phyloP scores from a whole-genome alignment of 2,888 invertebrate species.

The Tinea semifulvella region DNA sequence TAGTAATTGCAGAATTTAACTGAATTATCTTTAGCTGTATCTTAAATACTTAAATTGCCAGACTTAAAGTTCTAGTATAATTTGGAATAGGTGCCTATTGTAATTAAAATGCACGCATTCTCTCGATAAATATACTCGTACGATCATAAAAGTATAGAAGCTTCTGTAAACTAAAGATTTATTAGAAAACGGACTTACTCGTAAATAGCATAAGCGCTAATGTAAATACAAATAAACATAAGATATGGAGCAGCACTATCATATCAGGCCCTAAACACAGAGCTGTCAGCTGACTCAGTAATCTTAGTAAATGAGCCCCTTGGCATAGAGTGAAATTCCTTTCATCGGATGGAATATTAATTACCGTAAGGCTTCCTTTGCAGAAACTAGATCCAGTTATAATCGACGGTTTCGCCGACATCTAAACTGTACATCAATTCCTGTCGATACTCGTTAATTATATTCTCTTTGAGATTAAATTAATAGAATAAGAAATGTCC shows the following conservation, averaged over 20 bases:
- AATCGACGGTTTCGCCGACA: conserved; percentile 13
- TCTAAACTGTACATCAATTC: conserved; percentile 11
- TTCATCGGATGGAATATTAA: conserved; percentile 16
- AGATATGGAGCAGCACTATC: background rate
- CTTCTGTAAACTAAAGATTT: conserved; percentile 2
- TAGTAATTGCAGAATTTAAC: too few relatives aligned
- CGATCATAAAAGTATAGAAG: background rate
- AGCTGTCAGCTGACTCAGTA: conserved; percentile 9
- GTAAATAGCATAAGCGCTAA: background rate
- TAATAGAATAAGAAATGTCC: conserved; percentile 13
- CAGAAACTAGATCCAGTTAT: conserved; percentile 15
- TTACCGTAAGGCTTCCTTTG: conserved; percentile 13
- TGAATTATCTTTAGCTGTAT: too few relatives aligned
- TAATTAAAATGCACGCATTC: too few relatives aligned
- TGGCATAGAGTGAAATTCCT: conserved; percentile 15
- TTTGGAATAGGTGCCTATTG: too few relatives aligned
- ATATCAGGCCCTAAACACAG: conserved; percentile 7
- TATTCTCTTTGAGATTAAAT: conserved; percentile 15
- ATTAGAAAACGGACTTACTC: conserved; percentile 3
- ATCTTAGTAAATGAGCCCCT: conserved; percentile 15
- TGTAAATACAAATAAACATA: background rate
- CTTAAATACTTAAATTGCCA: too few relatives aligned
- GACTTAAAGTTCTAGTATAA: too few relatives aligned
- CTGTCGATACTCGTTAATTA: conserved; percentile 14
- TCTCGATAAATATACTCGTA: background rate